Conservation (phyloP, 2,797 vertebrate genomes). For the Danionella dracula region DNA sequence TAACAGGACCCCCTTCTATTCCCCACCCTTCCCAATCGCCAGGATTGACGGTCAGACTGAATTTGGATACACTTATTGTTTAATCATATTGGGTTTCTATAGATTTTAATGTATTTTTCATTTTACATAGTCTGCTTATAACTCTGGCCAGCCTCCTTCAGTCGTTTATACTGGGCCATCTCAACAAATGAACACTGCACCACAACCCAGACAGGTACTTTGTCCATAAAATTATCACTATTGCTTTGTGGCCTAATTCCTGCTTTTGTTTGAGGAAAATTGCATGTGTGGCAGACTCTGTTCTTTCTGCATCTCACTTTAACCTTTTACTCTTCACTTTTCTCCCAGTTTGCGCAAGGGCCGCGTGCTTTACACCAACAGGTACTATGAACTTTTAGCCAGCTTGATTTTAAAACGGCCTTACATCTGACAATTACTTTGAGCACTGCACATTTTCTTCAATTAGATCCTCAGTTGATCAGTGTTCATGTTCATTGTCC, state of each 20-base stretch:
- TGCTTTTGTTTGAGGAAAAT: conserved; percentile 2
- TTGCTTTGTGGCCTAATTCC: no score
- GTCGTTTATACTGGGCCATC: conserved; percentile 89
- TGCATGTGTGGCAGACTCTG: conserved; percentile 10
- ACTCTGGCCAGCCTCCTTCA: conserved; percentile 87
- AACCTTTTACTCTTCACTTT: conserved; percentile 66
- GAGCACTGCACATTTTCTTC: background rate
- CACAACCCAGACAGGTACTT: conserved; percentile 90
- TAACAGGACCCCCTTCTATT: conserved; percentile 90
- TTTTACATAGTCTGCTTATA: conserved; percentile 79
- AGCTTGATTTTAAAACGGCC: background rate
- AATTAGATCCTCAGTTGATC: background rate
- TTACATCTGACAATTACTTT: background rate
- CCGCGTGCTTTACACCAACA: conserved; percentile 91
- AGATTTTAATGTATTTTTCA: no score
- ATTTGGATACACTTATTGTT: background rate
- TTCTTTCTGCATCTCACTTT: conserved; percentile 49
- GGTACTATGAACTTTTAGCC: conserved; percentile 73
- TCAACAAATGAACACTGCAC: conserved; percentile 97
- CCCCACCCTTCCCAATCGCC: conserved; percentile 93
- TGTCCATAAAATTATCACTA: background rate
- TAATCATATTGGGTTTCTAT: background rate
- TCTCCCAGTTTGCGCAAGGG: conserved; percentile 85
- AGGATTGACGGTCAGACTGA: conserved; percentile 84
- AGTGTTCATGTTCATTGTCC: background rate